phyloP scores from a whole-genome alignment of 2,888 invertebrate genomes.

The Diabrotica balteata region DNA sequence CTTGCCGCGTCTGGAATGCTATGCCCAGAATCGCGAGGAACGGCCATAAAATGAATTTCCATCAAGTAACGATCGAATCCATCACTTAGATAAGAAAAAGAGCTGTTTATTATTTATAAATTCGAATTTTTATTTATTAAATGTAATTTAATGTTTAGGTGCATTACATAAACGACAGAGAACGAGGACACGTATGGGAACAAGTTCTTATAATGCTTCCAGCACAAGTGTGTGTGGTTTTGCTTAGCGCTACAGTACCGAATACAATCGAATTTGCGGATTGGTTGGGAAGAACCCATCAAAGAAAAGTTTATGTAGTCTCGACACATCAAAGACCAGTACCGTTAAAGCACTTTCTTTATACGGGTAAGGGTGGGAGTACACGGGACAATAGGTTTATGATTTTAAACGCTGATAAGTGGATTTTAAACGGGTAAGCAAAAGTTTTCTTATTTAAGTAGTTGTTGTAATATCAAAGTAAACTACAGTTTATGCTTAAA shows the following conservation, averaged over 20 bases:
- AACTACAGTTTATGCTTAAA: neutral
- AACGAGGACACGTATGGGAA: conserved; percentile 98
- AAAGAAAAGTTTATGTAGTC: conserved; percentile 90
- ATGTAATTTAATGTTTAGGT: conserved; percentile 55
- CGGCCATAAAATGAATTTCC: too few species aligned
- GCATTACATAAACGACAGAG: conserved; percentile 93
- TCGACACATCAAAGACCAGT: conserved; percentile 93
- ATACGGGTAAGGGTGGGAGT: conserved; percentile 82
- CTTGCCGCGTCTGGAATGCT: too few species aligned
- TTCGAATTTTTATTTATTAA: too few species aligned
- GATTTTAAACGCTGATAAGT: conserved; percentile 81
- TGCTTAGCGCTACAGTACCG: conserved; percentile 98
- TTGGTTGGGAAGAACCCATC: conserved; percentile 86
- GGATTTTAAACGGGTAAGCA: conserved; percentile 69
- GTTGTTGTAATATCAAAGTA: too few species aligned
- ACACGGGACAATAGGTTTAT: conserved; percentile 78
- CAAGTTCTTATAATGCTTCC: conserved; percentile 95
- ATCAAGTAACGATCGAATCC: too few species aligned
- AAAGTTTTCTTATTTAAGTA: conserved; percentile 4
- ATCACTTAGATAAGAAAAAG: too few species aligned
- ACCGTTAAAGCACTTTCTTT: conserved; percentile 93
- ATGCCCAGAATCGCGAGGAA: too few species aligned
- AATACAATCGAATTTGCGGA: conserved; percentile 96
- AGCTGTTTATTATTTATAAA: too few species aligned
- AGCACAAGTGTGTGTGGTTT: conserved; percentile 92